A percentile compares a stretch with the other conserved stretches of the same genome.
Evolutionary conservation across 2,113 vertebrate genomes (phyloP).

Genomic region (Gila orcuttii): DNA sequence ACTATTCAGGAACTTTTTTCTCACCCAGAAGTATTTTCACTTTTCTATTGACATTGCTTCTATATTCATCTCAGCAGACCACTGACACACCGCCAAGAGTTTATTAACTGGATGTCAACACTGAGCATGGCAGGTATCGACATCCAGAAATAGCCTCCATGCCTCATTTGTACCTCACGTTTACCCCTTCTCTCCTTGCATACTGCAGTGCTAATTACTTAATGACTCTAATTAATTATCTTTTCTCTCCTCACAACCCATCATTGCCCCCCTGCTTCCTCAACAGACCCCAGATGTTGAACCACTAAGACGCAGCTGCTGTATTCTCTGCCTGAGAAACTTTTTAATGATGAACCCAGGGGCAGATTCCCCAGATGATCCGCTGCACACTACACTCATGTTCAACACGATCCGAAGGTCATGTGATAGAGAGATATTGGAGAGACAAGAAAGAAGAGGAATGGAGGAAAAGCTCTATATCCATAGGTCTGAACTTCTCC

Average conservation of each 20-base stretch:
- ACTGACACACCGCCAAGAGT: not conserved
- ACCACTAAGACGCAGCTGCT: constrained; percentile 27
- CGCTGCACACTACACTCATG: not conserved
- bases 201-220: constrained; percentile 21
- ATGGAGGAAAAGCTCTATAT: not conserved
- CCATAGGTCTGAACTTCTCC: not conserved
- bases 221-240: constrained; percentile 14
- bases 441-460: not conserved
- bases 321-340: not conserved
- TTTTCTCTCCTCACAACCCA: not conserved
- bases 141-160: not conserved
- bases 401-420: constrained; percentile 19
- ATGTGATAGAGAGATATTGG: not conserved
- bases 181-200: not conserved
- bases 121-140: not conserved
- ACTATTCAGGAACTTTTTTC: not conserved
- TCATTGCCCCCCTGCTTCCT: not conserved
- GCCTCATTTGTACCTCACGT: not conserved
- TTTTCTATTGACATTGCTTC: not conserved
- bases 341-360: not conserved
- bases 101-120: constrained; percentile 2
- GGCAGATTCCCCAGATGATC: constrained; percentile 20
- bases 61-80: not conserved
- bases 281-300: constrained; percentile 34
- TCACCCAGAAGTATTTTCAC: not conserved